Percentiles rank a stretch among this genome's conserved stretches.
Evolutionary conservation across 2,113 vertebrate species (phyloP).

Genomic region (Dunckerocampus dactyliophorus): DNA sequence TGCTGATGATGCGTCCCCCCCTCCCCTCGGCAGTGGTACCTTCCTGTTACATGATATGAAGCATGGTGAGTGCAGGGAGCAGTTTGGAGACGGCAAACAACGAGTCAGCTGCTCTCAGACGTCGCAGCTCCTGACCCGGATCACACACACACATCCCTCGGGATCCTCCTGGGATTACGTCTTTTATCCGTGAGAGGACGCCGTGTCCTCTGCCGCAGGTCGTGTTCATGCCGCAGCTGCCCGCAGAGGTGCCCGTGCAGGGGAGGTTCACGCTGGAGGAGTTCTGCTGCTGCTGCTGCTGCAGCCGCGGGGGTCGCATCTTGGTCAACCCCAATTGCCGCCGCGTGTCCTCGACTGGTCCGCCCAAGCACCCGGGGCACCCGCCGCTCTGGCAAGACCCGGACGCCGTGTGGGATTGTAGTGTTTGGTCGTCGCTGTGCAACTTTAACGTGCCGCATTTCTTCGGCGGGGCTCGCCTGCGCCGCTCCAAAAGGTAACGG

Average conservation of each 20-base stretch:
- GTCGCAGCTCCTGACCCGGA: slow-evolving; percentile 50
- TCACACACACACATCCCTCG: slow-evolving; percentile 31
- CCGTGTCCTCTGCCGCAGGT: slow-evolving; percentile 45
- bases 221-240: slow-evolving; percentile 65
- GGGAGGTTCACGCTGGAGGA: slow-evolving; percentile 1
- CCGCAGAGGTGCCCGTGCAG: slow-evolving; percentile 57
- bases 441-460: slow-evolving; percentile 88
- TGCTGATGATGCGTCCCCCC: slow-evolving; percentile 58
- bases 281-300: slow-evolving; percentile 1
- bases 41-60: slow-evolving; percentile 82
- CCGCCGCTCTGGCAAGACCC: slow-evolving; percentile 58
- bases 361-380: slow-evolving; percentile 25
- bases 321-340: slow-evolving; percentile 22
- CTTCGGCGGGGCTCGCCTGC: slow-evolving; percentile 82
- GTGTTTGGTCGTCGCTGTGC: slow-evolving; percentile 84
- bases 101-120: slow-evolving; percentile 50
- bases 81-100: slow-evolving; percentile 38
- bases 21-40: slow-evolving; percentile 73
- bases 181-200: slow-evolving; percentile 52
- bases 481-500: slow-evolving; percentile 88
- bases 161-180: slow-evolving; percentile 52
- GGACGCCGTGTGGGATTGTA: slow-evolving; percentile 83
- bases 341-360: slow-evolving; percentile 35
- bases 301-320: slow-evolving; percentile 36
- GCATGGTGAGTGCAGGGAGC: slow-evolving; percentile 64